phyloP scores from a whole-genome alignment of 2,113 vertebrate genomes.

The Gambusia affinis region DNA sequence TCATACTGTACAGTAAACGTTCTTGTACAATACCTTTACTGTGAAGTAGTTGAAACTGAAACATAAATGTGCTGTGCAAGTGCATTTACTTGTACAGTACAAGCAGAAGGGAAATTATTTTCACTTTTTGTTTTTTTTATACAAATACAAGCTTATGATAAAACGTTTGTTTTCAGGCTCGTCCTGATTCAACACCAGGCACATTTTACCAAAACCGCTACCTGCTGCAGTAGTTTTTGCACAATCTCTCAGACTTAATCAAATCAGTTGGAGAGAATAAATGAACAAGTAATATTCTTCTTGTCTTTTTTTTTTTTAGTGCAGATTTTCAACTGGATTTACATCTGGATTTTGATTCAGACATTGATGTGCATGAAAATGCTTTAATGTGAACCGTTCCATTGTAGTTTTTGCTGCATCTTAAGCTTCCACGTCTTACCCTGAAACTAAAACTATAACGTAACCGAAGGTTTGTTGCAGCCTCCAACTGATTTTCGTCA shows the following conservation, averaged over 20 bases:
- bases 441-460: neutral
- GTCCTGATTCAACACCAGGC: neutral
- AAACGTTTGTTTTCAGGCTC: neutral
- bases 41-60: too few relatives aligned
- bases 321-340: neutral
- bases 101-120: too few relatives aligned
- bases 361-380: neutral
- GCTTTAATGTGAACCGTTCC: neutral
- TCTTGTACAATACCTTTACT: too few relatives aligned
- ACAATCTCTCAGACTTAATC: neutral
- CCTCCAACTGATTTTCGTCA: neutral
- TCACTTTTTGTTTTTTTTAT: neutral
- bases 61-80: too few relatives aligned
- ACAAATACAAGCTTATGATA: neutral
- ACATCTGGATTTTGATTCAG: neutral
- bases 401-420: neutral
- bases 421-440: neutral
- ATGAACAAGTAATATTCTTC: neutral
- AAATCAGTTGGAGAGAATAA: neutral
- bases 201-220: too few relatives aligned
- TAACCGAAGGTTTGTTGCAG: too few relatives aligned
- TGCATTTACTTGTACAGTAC: too few relatives aligned
- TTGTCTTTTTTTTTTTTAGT: too few relatives aligned
- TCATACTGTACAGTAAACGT: too few relatives aligned
- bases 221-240: neutral